Evolutionary conservation across 2,113 vertebrate genomes (phyloP), one percentile per base, ranked within the genome.

Genomic region (Solenodon paradoxus): DNA sequence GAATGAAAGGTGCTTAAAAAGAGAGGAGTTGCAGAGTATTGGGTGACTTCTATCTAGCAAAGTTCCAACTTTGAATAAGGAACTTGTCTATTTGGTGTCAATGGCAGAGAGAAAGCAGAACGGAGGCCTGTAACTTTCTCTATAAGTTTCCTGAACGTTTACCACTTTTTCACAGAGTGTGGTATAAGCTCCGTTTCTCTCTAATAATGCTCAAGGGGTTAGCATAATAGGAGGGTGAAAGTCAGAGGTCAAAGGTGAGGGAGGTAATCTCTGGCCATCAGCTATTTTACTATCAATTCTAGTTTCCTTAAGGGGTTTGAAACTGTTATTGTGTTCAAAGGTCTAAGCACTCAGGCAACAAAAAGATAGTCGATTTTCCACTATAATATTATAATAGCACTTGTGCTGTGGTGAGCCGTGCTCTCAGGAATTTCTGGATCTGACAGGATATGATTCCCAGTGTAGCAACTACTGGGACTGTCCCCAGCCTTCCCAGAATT

Each of bases 311-410:
- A 97, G 92, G 74, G 94, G 83, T 92, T 98, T 98, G 96, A 98
- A 98, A 97, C 92, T 95, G 93, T 97, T 97, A 97, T 68, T 95
- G n/a, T 98, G 97, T 97, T 97, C 96, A 97, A 98, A 98, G 97
- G 94, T 97, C 88, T 93, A 93, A 71, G 86, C 72, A 98, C 95
- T 97, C 96, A 96, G 92, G 94, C 93, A 97, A 61, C 47, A 88
- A 95, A 94, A 97, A 51, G 49, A 92, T 80, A 53, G 32, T 49
- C 6, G 3, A 71, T 47, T 90, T 94, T 42, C 72, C 20, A 55
- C 40, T 35, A 5, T 80, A 68, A 61, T 72, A 69, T 24, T 66
- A 57, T 55, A 69, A 68, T 12, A 71, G 59, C 45, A 38, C n/a
- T 75, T 49, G 47, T 17, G 7, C 7, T 45, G 1, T 10, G 10